phyloP scores from a whole-genome alignment of 1,140 invertebrate species.

The Drosophila malerkotliana region DNA sequence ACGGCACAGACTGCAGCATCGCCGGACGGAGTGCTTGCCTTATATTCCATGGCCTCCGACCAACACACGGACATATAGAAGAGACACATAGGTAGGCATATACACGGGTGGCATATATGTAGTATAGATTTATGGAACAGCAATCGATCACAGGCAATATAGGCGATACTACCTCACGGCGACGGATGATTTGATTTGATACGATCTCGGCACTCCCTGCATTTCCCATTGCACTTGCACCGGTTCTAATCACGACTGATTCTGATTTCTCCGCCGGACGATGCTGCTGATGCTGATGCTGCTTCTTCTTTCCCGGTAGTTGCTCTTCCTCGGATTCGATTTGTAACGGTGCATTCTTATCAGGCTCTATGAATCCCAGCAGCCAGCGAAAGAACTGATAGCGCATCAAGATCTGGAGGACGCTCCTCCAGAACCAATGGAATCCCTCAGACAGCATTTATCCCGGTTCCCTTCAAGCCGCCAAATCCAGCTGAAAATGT shows the following conservation, averaged over 20 bases:
- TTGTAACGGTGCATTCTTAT: slow-evolving; percentile 42
- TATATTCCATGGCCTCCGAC: slow-evolving; percentile 46
- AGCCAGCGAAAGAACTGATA: slow-evolving; percentile 75
- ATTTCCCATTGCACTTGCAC: slow-evolving; percentile 67
- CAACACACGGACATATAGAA: slow-evolving; percentile 39
- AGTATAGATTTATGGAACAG: slow-evolving; percentile 22
- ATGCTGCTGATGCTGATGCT: slow-evolving; percentile 12
- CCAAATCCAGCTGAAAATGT: no score
- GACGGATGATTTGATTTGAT: slow-evolving; percentile 63
- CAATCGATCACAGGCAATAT: slow-evolving; percentile 51
- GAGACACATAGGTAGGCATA: slow-evolving; percentile 14
- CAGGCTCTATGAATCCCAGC: slow-evolving; percentile 39
- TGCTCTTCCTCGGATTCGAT: slow-evolving; percentile 21
- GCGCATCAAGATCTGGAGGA: slow-evolving; percentile 59
- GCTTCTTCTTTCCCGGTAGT: slow-evolving; percentile 18
- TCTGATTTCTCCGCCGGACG: slow-evolving; percentile 25
- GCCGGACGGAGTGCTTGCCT: slow-evolving; percentile 35
- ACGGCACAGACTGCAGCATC: slow-evolving; percentile 64
- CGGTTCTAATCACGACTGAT: slow-evolving; percentile 49
- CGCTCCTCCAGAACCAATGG: slow-evolving; percentile 49
- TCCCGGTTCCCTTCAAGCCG: background rate
- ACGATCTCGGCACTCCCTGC: slow-evolving; percentile 54
- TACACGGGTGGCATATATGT: slow-evolving; percentile 5
- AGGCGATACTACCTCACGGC: slow-evolving; percentile 74
- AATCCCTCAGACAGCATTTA: slow-evolving; percentile 58